Base-by-base conservation (phyloP, 2,797 vertebrate species). In the Lutjanus argentimaculatus region DNA sequence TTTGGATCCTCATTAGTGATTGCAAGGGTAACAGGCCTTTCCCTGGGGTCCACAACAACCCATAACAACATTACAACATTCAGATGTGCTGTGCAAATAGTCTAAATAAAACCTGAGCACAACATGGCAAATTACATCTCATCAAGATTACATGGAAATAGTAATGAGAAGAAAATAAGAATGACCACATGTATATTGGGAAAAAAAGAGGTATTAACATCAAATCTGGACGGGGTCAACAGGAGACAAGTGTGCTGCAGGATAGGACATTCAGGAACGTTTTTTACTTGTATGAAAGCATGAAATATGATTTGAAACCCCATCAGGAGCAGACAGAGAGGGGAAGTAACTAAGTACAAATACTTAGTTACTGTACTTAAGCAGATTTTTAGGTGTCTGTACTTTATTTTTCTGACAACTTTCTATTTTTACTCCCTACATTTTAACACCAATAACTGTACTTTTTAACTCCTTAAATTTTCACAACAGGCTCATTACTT, bases 251-350 rank as follows among this genome's bases (percentile, higher is more conserved):
- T 79, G 79, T 17, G 67, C 12, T n/a, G 56, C 76, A 87, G 74
- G 80, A 82, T 51, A 62, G 74, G 67, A 73, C 42, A 22, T 62
- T 67, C 49, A 40, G 64, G 76, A 67, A 59, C n/a, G 13, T 66
- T 76, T 76, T 61, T 83, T 52, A 80, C 45, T 10, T 45, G 30
- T 5, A 64, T 11, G 67, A 77, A 69, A 63, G 49, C 19, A 62
- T 81, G 83, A 82, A 86, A 88, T 90, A 77, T 85, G 76, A 89
- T 74, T 63, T 67, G 77, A 82, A 67, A 79, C 62, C 83, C 82
- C 72, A 65, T 21, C 71, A 82, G 77, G 71, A 82, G 61, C 46
- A 40, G 36, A 69, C 68, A 22, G 48, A 36, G 30, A 36, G 30
- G 4, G 4, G 2, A 36, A 36, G 30, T 25, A 25, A 25, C 25